A percentile compares a stretch with the other conserved stretches of the same genome.
phyloP scores from a whole-genome alignment of 2,888 invertebrate genomes.

The Odontothrips loti region DNA sequence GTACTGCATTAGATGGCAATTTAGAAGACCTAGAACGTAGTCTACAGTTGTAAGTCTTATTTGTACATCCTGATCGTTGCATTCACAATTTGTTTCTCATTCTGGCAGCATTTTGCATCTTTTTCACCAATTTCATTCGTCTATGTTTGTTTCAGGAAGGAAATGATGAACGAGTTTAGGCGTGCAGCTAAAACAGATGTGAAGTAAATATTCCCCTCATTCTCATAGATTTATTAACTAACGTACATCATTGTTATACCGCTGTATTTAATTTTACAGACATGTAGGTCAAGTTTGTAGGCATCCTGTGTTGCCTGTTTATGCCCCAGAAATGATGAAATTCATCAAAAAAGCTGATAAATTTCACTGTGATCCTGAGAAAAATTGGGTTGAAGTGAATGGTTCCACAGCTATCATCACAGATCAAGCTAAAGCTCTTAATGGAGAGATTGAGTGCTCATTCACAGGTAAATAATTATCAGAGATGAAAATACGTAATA shows the following conservation, averaged over 20 bases:
- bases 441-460: conserved; percentile 50
- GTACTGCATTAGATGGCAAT: neutral
- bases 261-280: conserved; percentile 31
- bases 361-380: conserved; percentile 59
- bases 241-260: conserved; percentile 28
- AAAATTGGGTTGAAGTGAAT: conserved; percentile 74
- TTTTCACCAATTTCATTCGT: no score
- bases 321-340: conserved; percentile 67
- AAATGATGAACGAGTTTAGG: neutral
- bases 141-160: neutral
- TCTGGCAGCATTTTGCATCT: no score
- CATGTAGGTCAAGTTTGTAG: conserved; percentile 52
- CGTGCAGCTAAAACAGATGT: neutral
- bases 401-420: conserved; percentile 58
- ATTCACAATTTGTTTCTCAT: neutral
- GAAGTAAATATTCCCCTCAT: neutral
- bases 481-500: neutral
- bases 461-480: conserved; percentile 49
- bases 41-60: neutral
- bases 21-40: neutral
- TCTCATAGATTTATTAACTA: neutral
- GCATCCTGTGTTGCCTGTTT: conserved; percentile 61
- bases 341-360: conserved; percentile 61
- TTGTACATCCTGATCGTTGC: neutral
- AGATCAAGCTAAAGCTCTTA: conserved; percentile 46